Evolutionary conservation across 2,888 invertebrate species (phyloP), one percentile per base, ranked within the genome.

Genomic region (Cantharis flavilabris): DNA sequence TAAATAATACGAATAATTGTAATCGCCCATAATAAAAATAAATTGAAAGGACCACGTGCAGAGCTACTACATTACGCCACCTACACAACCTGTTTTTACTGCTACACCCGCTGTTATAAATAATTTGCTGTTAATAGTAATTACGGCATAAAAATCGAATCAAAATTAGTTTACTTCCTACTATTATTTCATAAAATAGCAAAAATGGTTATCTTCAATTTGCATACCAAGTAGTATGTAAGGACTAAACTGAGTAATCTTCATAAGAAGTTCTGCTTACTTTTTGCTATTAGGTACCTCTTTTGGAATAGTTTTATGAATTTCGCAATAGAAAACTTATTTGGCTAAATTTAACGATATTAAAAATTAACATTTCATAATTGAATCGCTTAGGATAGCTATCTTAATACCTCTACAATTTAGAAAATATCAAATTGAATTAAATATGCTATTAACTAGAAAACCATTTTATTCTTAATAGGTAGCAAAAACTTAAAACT

Each of bases 31-130:
- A 71, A 74, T 77, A 77, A 77, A 71, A 73, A 65, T 73, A 70
- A 74, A 71, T 77, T 63, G 71, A 71, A 72, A 63, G 72, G 71
- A 75, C 76, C 75, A 72, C 77, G 75, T 77, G 77, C 77, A 75
- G 75, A 70, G 77, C 77, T 75, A 77, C 77, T 75, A 75, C 72
- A 74, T 77, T 77, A 77, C 75, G 77, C 75, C 75, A 77, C 77
- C 77, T 70, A 77, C 77, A 23, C 70, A 75, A 77, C 75, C 72
- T 72, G 77, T 72, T 77, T 70, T 75, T 75, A 73, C 74, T 71
- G 72, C 72, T 77, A 67, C 72, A 70, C 75, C 77, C 75, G 77
- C 77, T 75, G 75, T 75, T 77, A 77, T 75, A 77, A 71, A 77
- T 77, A 77, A 77, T 77, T 75, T 72, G 77, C 77, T 70, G 75